Conservation (phyloP, 2,888 invertebrate species). For the Poecilus cupreus region DNA sequence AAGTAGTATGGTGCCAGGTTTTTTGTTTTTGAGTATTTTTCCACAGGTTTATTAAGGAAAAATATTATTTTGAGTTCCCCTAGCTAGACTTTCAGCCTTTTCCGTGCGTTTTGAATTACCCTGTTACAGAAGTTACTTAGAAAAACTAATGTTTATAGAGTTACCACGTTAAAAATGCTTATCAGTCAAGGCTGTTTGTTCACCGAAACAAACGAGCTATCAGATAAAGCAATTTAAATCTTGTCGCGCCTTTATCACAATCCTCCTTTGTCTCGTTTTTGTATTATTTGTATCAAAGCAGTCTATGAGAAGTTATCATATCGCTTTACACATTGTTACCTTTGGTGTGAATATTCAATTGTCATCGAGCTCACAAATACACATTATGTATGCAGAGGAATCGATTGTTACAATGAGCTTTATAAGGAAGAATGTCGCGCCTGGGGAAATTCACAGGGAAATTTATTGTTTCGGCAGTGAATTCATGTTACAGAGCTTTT, state of each 20-base stretch:
- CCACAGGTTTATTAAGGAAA: no score
- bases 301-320: neutral
- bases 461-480: conserved; percentile 28
- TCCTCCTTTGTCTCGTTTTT: neutral
- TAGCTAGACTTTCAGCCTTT: no score
- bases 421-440: neutral
- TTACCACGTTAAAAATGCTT: no score
- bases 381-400: neutral
- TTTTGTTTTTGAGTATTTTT: no score
- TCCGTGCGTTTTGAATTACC: no score
- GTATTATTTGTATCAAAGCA: neutral
- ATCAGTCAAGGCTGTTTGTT: conserved; percentile 15
- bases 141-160: no score
- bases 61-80: no score
- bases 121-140: no score
- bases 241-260: conserved; percentile 13
- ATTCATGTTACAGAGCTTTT: neutral
- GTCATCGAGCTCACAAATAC: conserved; percentile 3
- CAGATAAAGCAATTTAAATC: conserved; percentile 26
- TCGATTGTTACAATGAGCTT: conserved; percentile 5
- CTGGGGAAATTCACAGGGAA: conserved; percentile 6
- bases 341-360: conserved; percentile 19
- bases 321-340: neutral
- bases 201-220: neutral
- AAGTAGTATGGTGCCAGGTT: no score